These are phyloP conservation scores for Acleris laterana DNA, from an alignment of 2,888 invertebrate genomes.

Conservation along the genomic window DNA sequence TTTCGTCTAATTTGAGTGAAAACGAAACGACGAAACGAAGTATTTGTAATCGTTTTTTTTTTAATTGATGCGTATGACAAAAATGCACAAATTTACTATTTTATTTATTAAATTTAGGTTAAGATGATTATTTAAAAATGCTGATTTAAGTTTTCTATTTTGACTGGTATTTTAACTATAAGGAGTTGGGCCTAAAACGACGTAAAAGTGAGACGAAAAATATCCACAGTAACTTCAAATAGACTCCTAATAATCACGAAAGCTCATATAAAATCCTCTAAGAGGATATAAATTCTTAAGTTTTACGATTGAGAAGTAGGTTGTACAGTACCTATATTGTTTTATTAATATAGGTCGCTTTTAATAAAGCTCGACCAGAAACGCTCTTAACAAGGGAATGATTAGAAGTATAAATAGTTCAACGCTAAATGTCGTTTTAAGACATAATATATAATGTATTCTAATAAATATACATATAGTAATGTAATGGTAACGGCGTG, in stretches of 20 bases:
- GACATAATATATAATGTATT: too few relatives aligned
- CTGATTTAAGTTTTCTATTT: neutral
- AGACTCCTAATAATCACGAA: constrained; percentile 13
- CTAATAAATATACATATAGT: too few relatives aligned
- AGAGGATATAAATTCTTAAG: too few relatives aligned
- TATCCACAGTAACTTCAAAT: neutral
- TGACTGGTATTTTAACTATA: neutral
- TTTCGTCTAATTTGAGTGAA: too few relatives aligned
- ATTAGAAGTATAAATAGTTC: neutral
- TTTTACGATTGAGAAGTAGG: constrained; percentile 21
- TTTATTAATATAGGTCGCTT: constrained; percentile 25
- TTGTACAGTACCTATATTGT: constrained; percentile 33
- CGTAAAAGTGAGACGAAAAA: neutral
- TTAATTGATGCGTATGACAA: too few relatives aligned
- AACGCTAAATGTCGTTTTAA: neutral
- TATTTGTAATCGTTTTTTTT: too few relatives aligned
- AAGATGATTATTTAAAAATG: too few relatives aligned
- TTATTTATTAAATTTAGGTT: too few relatives aligned
- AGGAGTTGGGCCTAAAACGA: neutral
- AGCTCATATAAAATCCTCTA: neutral
- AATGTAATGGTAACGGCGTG: too few relatives aligned
- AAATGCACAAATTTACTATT: too few relatives aligned
- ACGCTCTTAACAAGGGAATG: constrained; percentile 13
- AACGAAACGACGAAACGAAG: too few relatives aligned
- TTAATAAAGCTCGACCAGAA: constrained; percentile 29